phyloP scores from a whole-genome alignment of 1,140 invertebrate genomes.

The Neomicropteryx cornuta region DNA sequence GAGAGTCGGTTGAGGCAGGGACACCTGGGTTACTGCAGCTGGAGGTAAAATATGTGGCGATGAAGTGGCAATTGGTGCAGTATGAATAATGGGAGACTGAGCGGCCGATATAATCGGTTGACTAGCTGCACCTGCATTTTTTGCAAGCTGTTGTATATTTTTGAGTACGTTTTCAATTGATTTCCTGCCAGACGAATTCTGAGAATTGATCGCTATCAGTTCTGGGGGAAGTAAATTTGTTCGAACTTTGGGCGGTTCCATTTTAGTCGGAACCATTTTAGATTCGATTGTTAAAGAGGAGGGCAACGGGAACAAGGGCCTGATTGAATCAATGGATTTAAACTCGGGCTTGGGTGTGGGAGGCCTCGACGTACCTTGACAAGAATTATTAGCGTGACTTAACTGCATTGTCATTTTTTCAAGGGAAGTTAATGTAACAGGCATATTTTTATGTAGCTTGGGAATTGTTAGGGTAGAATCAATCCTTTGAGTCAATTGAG shows the following conservation, averaged over 20 bases:
- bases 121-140: conserved; percentile 30
- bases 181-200: conserved; percentile 30
- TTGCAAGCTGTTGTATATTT: conserved; percentile 36
- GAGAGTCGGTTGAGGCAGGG: conserved; percentile 1
- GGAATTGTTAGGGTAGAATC: conserved; percentile 8
- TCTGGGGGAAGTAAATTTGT: conserved; percentile 27
- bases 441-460: conserved; percentile 10
- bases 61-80: conserved; percentile 7
- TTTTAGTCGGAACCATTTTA: conserved; percentile 8
- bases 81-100: conserved; percentile 9
- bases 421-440: conserved; percentile 13
- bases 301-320: conserved; percentile 3
- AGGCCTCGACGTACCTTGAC: conserved; percentile 23
- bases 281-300: conserved; percentile 4
- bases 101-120: conserved; percentile 27
- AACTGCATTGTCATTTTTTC: conserved; percentile 17
- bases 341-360: conserved; percentile 20
- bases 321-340: conserved; percentile 11
- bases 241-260: conserved; percentile 8
- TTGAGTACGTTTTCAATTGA: conserved; percentile 36
- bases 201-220: conserved; percentile 36
- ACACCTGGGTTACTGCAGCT: conserved; percentile 15
- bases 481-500: conserved; percentile 20
- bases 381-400: conserved; percentile 16
- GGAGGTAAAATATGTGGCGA: too few relatives aligned